Evolutionary conservation across 2,113 vertebrate species (phyloP).

Genomic region (Malurus elegans): DNA sequence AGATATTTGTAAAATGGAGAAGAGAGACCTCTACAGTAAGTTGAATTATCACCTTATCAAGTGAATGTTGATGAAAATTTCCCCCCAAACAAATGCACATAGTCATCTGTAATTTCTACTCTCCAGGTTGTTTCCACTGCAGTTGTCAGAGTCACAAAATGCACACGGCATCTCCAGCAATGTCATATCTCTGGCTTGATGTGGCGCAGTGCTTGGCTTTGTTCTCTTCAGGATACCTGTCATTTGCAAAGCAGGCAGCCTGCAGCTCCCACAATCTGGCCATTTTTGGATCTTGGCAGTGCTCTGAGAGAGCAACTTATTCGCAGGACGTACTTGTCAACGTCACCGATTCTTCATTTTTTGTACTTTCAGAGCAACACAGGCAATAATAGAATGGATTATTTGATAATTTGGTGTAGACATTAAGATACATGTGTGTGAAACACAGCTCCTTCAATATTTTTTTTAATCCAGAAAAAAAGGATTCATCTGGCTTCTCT

Average conservation of each 20-base stretch:
- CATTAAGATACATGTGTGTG: not conserved
- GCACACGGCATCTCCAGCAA: not conserved
- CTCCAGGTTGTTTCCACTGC: not conserved
- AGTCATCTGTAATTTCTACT: not conserved
- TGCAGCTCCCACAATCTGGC: constrained; percentile 26
- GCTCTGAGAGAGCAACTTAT: not conserved
- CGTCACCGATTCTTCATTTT: not conserved
- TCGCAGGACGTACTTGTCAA: not conserved
- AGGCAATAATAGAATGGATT: not conserved
- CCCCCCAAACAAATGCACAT: not conserved
- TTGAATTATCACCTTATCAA: not conserved
- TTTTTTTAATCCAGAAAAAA: not conserved
- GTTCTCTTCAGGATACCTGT: constrained; percentile 15
- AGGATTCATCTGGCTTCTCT: not conserved
- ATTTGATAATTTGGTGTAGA: not conserved
- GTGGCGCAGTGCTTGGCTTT: constrained; percentile 10
- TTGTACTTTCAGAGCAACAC: not conserved
- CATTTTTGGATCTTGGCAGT: constrained; percentile 6
- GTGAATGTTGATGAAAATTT: not conserved
- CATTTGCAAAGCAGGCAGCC: constrained; percentile 13
- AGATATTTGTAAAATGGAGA: not conserved
- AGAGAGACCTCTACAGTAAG: not conserved
- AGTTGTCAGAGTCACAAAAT: not conserved
- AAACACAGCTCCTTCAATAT: not conserved
- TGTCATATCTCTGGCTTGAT: not conserved